Base-by-base conservation (phyloP, 2,888 invertebrate genomes). In the Agapetus fuscipes region DNA sequence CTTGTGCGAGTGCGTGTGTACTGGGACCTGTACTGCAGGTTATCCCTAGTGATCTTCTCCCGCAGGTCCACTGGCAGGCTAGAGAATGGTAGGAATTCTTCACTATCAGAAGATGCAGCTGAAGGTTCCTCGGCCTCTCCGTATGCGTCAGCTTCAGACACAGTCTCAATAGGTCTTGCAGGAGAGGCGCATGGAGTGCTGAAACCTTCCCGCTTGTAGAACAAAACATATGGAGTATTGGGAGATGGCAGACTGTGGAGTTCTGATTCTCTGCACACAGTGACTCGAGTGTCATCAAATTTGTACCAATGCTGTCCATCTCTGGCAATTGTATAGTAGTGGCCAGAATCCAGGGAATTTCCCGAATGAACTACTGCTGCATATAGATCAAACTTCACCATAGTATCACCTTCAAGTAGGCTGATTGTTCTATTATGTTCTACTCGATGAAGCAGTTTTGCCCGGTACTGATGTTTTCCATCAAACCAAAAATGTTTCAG, bases 341-440 rank as follows among this genome's bases (percentile, higher is more conserved):
- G 91, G 0, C 90, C 91, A 1, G 84, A 83, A 55, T 90, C 85
- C 48, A 87, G 78, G 34, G 82, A 83, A 14, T 77, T 76, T 2
- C 91, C 91, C 1, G 80, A 78, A 59, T 91, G 91, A 0, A 91
- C 81, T 0, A 91, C 83, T 0, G 87, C 85, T 0, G 87, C 86
- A 56, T 86, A 87, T 20, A 91, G 61, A 25, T 72, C 71, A 58
- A 87, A 90, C 12, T 71, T 65, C 40, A 73, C 71, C 3, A 20
- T 13, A 46, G 37, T 12, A 47, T 50, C 2, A 41, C 45, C 24
- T 45, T 50, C 30, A 9, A 49, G 44, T 3, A 48, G 43, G 1
- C 46, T 53, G 39, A 40, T 54, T 46, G 47, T 58, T 48, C 71
- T 74, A 54, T 75, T 75, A 58, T 74, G 76, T 49, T 64, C 66